Conservation (phyloP, 2,113 vertebrate genomes). For the Mormoops blainvillei region DNA sequence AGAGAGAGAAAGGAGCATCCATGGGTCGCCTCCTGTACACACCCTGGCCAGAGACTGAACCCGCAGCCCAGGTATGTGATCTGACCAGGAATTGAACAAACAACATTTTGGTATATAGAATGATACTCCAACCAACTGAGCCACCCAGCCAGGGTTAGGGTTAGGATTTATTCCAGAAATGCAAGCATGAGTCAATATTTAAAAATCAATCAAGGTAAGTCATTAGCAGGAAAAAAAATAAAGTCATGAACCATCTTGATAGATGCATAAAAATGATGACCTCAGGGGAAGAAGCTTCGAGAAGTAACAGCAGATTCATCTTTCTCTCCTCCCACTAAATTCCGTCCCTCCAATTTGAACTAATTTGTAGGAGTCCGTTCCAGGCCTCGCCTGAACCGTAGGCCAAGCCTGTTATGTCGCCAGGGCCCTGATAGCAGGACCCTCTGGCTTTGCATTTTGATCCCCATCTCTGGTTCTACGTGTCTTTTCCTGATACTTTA, state of each 20-base stretch:
- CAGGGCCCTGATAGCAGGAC: constrained; percentile 82
- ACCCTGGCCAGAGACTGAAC: too few relatives aligned
- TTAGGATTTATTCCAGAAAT: not conserved
- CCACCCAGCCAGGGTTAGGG: too few relatives aligned
- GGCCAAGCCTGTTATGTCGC: constrained; percentile 79
- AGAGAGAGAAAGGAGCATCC: too few relatives aligned
- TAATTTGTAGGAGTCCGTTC: not conserved
- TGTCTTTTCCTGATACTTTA: constrained; percentile 86
- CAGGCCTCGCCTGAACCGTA: not conserved
- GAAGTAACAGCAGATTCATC: not conserved
- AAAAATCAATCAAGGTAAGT: not conserved
- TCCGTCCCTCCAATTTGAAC: not conserved
- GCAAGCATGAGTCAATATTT: not conserved
- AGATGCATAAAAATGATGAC: not conserved
- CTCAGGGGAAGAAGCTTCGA: not conserved
- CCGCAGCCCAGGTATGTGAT: too few relatives aligned
- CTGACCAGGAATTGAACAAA: too few relatives aligned
- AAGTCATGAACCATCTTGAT: not conserved
- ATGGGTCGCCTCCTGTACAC: too few relatives aligned
- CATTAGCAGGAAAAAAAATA: not conserved
- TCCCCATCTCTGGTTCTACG: constrained; percentile 84
- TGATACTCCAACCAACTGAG: too few relatives aligned
- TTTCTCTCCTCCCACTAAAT: not conserved
- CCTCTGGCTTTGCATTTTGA: constrained; percentile 85
- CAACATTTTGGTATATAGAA: too few relatives aligned